Base-by-base conservation (phyloP, 2,797 vertebrate species). In the Notolabrus celidotus region DNA sequence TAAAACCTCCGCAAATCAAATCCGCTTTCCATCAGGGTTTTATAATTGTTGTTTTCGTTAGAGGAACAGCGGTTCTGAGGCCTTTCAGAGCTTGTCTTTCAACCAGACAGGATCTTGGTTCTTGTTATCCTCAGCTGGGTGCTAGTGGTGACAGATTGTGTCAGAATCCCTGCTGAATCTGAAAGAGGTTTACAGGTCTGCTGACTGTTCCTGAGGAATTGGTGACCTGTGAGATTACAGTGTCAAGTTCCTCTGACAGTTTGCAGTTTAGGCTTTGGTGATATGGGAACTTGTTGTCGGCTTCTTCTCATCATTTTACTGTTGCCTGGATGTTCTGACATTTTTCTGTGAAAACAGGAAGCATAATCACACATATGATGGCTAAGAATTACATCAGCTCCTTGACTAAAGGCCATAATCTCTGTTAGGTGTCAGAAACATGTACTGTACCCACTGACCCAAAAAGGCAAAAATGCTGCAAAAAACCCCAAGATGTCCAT, bases 1-100 rank as follows among this genome's bases (percentile, higher is more conserved):
- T 90, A 91, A 93, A 93, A 91, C 78, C 75, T 84, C 75, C n/a
- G 60, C 69, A 86, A 88, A 91, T 91, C 84, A 90, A 85, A 80
- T 88, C 73, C 77, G 75, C 83, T 89, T 79, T 87, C 84, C 86
- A 83, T 89, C 79, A 71, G 71, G 71, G 74, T 79, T 84, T 71
- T 83, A 70, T 89, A 86, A 88, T 88, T 86, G 86, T 89, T 88
- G 68, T 87, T 87, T 85, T 88, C 71, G 78, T 87, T 79, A 77
- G 47, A 77, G 75, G 36, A 89, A 71, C 79, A 69, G 34, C 63
- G 54, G 36, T 74, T 81, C 45, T 57, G 63, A 64, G 71, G 58
- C 50, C 57, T 77, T 83, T 82, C 71, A 71, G 79, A 83, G 69
- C 75, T 66, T 74, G 67, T 88, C 78, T 85, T 85, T 81, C 77